phyloP scores from a whole-genome alignment of 2,113 vertebrate species.

The Prinia subflava region DNA sequence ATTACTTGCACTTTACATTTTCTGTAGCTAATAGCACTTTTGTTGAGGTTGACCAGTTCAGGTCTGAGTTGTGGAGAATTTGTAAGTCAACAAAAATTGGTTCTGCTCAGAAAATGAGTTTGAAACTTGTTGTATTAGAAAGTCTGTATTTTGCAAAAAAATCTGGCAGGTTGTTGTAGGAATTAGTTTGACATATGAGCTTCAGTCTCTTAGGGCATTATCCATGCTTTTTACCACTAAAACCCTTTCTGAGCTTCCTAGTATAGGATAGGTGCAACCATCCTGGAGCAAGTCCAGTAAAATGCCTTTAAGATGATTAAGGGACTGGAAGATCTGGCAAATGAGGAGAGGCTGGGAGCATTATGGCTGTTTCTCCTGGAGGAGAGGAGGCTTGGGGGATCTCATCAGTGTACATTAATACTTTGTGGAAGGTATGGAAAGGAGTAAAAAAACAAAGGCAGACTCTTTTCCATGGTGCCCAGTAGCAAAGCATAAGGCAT shows the following conservation, averaged over 20 bases:
- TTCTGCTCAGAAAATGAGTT: background rate
- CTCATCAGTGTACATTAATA: background rate
- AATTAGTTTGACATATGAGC: background rate
- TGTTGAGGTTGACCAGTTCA: background rate
- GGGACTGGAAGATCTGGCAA: background rate
- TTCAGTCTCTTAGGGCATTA: background rate
- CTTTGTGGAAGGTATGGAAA: background rate
- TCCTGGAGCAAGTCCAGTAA: background rate
- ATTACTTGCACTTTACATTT: background rate
- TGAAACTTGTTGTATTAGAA: background rate
- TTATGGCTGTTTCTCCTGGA: background rate
- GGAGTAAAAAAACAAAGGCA: background rate
- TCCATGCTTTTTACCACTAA: background rate
- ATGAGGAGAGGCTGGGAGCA: background rate
- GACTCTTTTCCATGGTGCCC: background rate
- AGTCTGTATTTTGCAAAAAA: background rate
- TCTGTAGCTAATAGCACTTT: background rate
- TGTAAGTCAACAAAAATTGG: background rate
- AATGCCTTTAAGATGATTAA: background rate
- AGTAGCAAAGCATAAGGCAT: background rate
- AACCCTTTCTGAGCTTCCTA: background rate
- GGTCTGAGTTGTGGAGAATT: background rate
- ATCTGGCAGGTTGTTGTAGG: background rate
- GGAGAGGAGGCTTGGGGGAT: background rate
- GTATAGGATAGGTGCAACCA: background rate